Base-by-base conservation (phyloP, 2,797 vertebrate genomes). In the Ctenopoma kingsleyae region DNA sequence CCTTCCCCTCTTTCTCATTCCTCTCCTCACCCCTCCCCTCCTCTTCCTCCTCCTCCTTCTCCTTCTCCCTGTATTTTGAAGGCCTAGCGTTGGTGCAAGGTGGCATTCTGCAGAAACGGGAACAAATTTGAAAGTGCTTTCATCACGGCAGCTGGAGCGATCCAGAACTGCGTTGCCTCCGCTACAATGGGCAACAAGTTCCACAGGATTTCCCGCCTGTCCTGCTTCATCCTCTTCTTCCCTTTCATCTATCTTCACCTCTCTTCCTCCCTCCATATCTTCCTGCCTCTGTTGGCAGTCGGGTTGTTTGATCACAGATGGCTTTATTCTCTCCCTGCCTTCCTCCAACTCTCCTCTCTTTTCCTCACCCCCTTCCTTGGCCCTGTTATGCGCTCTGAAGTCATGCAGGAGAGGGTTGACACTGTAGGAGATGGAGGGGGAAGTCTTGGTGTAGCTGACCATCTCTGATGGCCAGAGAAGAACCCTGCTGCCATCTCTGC, bases 381-480 rank as follows among this genome's bases (percentile, higher is more conserved):
- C 60, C 86, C 73, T 74, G 83, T 79, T 82, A 23, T 90, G 83
- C 0, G 90, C 88, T 84, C 86, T 91, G 87, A 92, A 93, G 85
- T 93, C 89, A 3, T 93, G 96, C 76, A 95, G 95, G 27, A 98
- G 92, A 72, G 97, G 97, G 86, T 98, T 98, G 62, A 97, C 95
- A 40, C 96, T 96, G 8, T 95, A 97, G 35, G 97, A 96, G 84
- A 98, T 80, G 0, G 96, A 93, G 25, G 96, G 96, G 3, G 90
- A 89, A 0, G 93, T 95, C 53, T 76, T 91, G 36, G 97, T 98
- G 72, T 96, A 95, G 76, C 85, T 87, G 46, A 97, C 76, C 96
- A 98, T 97, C 90, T 97, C 96, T 0, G 96, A 94, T 0, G 97
- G 97, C 97, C 97, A 98, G 52, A 96, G 96, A 70, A 97, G 95